A percentile compares a stretch with the other conserved stretches of the same genome.
phyloP scores from a whole-genome alignment of 2,888 invertebrate genomes.

The Hyposoter didymator region DNA sequence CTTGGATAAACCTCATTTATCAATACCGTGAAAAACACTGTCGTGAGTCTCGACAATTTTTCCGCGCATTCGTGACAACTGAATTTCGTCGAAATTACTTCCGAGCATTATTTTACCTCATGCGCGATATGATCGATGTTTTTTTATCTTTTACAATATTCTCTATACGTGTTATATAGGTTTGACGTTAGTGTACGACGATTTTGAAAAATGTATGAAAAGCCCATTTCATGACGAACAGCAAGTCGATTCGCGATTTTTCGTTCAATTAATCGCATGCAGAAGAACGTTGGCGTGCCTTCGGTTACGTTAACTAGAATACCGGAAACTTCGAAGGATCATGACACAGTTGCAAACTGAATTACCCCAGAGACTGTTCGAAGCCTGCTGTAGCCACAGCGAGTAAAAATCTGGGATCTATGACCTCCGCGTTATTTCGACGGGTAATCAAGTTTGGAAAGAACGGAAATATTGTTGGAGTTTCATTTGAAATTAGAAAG shows the following conservation, averaged over 20 bases:
- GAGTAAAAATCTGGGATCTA: neutral
- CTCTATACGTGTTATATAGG: conserved; percentile 1
- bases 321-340: neutral
- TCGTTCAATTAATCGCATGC: neutral
- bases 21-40: neutral
- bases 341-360: neutral
- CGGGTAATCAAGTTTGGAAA: neutral
- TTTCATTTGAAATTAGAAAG: neutral
- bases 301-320: neutral
- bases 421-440: neutral
- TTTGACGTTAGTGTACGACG: conserved; percentile 20
- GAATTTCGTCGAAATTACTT: conserved; percentile 44
- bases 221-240: neutral
- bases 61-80: conserved; percentile 33
- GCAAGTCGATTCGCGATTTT: neutral
- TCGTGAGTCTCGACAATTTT: conserved; percentile 18
- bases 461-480: neutral
- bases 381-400: neutral
- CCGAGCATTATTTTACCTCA: conserved; percentile 23
- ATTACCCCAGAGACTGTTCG: neutral
- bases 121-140: neutral
- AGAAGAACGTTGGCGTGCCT: neutral
- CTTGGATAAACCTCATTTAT: conserved; percentile 24
- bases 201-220: conserved; percentile 11
- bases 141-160: conserved; percentile 3